phyloP scores from a whole-genome alignment of 1,140 invertebrate genomes.

The Phymorhynchus buccinoides region DNA sequence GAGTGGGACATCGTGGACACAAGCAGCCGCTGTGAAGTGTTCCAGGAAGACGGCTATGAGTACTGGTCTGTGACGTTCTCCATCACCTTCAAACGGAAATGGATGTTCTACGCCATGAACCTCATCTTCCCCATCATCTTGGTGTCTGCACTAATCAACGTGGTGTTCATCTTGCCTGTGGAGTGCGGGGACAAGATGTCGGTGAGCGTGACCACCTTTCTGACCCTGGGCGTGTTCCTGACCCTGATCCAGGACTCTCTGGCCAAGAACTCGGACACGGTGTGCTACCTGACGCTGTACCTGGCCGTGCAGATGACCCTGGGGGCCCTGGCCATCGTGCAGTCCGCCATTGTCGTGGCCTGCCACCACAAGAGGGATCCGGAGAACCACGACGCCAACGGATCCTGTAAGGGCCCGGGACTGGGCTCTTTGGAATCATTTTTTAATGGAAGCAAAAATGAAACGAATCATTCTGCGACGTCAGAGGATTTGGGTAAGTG shows the following conservation, averaged over 20 bases:
- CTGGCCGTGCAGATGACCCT: slow-evolving; percentile 15
- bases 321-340: neutral
- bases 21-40: neutral
- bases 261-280: slow-evolving; percentile 27
- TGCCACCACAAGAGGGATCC: neutral
- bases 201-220: slow-evolving; percentile 43
- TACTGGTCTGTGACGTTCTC: slow-evolving; percentile 9
- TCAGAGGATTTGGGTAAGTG: no score
- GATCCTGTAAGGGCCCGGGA: no score
- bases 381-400: no score
- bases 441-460: no score
- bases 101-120: slow-evolving; percentile 32
- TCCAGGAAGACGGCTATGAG: neutral
- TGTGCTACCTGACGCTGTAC: slow-evolving; percentile 25
- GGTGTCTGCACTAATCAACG: slow-evolving; percentile 41
- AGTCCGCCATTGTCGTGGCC: neutral
- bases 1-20: slow-evolving; percentile 14
- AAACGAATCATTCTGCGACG: no score
- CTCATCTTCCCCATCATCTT: slow-evolving; percentile 41
- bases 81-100: slow-evolving; percentile 33
- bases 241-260: slow-evolving; percentile 16
- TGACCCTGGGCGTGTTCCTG: slow-evolving; percentile 33
- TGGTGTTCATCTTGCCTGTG: slow-evolving; percentile 48
- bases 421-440: no score
- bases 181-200: slow-evolving; percentile 49